Base-by-base conservation (phyloP, 1,140 invertebrate species). In the Rhynchophorus ferrugineus region DNA sequence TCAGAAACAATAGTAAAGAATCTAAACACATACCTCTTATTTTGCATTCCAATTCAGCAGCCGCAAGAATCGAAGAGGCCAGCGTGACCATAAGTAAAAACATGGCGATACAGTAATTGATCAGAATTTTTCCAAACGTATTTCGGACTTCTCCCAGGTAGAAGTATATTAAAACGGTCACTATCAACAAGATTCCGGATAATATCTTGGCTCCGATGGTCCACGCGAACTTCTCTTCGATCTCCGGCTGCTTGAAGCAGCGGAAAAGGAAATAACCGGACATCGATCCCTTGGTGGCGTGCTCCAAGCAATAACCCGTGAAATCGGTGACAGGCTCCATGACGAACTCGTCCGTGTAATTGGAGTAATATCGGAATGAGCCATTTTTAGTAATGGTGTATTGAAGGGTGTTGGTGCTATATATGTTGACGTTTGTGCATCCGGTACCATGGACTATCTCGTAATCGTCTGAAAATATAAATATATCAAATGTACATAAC, bases 121-220 rank as follows among this genome's bases (percentile, higher is more conserved):
- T 64, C 11, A 71, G 53, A 16, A 73, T 64, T 44, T 64, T 64
- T 1, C 71, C 71, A 8, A 60, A 64, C 8, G 72, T 54, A 43
- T 66, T 72, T 16, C 61, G 60, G 36, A 66, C 52, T 14, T 67
- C 61, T 0, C 61, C 60, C 24, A 71, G 41, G 5, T 69, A 20
- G 3, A 61, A 42, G 44, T 73, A 72, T 2, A 73, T 60, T 0
- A 65, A 8, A 2, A 73, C 53, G 0, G 69, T 67, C 9, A 71
- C 14, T 1, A 67, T 3, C 11, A 73, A 29, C 39, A 69, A 71
- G 3, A 71, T 46, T 2, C 57, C 61, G 0, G 71, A 73, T 0
- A 68, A n/a, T 18, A 65, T 54, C 22, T 60, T 61, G 1, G 59
- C 49, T 60, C 62, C 62, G 20, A 55, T 35, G 14, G 58, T 60